phyloP scores from a whole-genome alignment of 2,888 invertebrate species.

The Trissolcus japonicus region DNA sequence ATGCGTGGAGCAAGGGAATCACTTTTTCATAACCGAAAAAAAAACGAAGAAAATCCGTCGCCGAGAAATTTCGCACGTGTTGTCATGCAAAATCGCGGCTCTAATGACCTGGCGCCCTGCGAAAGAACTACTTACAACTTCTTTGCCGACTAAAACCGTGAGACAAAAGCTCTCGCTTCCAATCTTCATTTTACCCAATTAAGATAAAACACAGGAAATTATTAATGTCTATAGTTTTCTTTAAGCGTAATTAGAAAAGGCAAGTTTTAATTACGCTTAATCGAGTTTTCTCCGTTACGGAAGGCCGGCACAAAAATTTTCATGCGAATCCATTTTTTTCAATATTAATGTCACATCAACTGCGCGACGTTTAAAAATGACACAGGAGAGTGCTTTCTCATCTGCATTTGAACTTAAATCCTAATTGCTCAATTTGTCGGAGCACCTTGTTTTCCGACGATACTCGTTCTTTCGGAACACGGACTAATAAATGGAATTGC shows the following conservation, averaged over 20 bases:
- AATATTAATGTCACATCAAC: slow-evolving; percentile 1
- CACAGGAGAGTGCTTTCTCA: slow-evolving; percentile 21
- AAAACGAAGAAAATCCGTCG: slow-evolving; percentile 5
- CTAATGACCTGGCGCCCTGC: neutral
- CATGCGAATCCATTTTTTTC: neutral
- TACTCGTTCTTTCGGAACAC: slow-evolving; percentile 49
- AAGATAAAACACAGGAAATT: slow-evolving; percentile 3
- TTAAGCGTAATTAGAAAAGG: neutral
- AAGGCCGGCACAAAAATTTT: too few species aligned
- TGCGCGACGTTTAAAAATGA: slow-evolving; percentile 11
- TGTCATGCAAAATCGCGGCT: slow-evolving; percentile 17
- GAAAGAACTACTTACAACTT: slow-evolving; percentile 14
- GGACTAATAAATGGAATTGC: slow-evolving; percentile 58
- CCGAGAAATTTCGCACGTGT: slow-evolving; percentile 21
- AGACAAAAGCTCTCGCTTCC: slow-evolving; percentile 15
- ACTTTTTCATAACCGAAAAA: slow-evolving; percentile 35
- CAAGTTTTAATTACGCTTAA: too few species aligned
- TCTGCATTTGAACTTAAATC: slow-evolving; percentile 38
- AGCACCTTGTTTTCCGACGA: slow-evolving; percentile 45
- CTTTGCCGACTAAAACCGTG: slow-evolving; percentile 2
- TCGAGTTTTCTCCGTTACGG: too few species aligned
- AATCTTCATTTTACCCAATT: slow-evolving; percentile 18
- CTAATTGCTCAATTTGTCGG: slow-evolving; percentile 54
- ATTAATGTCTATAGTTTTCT: slow-evolving; percentile 8
- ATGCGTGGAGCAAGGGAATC: slow-evolving; percentile 36